Conservation (phyloP, 1,140 invertebrate species). For the Eubasilissa regina region DNA sequence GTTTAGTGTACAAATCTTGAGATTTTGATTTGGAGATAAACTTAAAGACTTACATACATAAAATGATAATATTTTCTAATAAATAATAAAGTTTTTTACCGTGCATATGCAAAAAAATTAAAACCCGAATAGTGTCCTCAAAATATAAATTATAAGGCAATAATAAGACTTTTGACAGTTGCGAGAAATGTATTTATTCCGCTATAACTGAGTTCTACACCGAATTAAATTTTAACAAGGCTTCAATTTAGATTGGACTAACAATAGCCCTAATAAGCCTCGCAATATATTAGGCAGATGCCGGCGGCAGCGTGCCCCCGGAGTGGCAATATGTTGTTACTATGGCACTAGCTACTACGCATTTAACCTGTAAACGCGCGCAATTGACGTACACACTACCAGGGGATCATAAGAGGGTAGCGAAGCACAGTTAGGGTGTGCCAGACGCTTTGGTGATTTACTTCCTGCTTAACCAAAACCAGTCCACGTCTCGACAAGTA, state of each 20-base stretch:
- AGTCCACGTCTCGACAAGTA: neutral
- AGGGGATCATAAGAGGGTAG: constrained; percentile 44
- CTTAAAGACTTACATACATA: too few relatives aligned
- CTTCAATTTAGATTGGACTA: constrained; percentile 16
- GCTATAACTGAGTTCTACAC: neutral
- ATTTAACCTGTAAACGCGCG: constrained; percentile 58
- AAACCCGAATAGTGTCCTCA: too few relatives aligned
- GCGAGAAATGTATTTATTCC: neutral
- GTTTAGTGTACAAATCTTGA: too few relatives aligned
- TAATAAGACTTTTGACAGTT: too few relatives aligned
- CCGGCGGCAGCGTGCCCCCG: constrained; percentile 12
- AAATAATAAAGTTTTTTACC: too few relatives aligned
- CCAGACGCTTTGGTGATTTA: constrained; percentile 45
- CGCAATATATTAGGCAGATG: constrained; percentile 34
- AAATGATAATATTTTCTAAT: too few relatives aligned
- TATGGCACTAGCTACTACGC: constrained; percentile 51
- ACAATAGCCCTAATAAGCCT: constrained; percentile 40
- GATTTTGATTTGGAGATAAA: too few relatives aligned
- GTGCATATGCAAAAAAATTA: too few relatives aligned
- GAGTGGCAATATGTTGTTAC: constrained; percentile 40
- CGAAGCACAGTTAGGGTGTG: constrained; percentile 28
- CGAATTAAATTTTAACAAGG: constrained; percentile 11
- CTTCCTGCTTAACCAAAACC: constrained; percentile 40
- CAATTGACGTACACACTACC: constrained; percentile 53
- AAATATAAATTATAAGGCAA: too few relatives aligned